Evolutionary conservation across 92 coral and sea anemone genomes (phyloP), one percentile per base, ranked within the genome.

Genomic region (Parazoanthus darwini): DNA sequence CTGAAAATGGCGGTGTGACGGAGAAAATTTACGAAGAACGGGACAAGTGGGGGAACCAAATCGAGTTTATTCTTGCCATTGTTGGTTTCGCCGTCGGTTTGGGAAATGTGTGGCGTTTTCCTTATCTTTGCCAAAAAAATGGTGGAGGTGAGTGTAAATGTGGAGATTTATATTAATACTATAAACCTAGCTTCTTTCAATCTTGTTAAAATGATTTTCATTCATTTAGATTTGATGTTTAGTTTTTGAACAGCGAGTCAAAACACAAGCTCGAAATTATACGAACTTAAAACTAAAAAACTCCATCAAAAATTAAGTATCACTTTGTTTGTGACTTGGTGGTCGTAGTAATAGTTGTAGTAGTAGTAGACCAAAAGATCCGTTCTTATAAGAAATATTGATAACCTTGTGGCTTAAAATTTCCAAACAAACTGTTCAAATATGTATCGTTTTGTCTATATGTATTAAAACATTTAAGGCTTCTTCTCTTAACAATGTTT

Each of bases 41-140:
- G 36, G 87, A 84, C 18, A 84, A 84, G 68, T 84, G 87, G 87
- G 87, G 87, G 10, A 84, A 84, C 26, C 87, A 84, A 54, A 72
- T 84, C 39, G 87, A 84, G 42, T 84, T 84, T 36, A 84, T 84
- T 39, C 75, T 84, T 14, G 87, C 87, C 16, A 84, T 84, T 54
- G 87, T 84, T 6, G 87, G 87, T 3, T 84, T 84, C 56, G 87
- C 87, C 11, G 87, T 84, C 6, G 87, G 87, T 10, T 58, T 84
- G 10, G 87, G 87, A 29, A 84, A 84, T 72, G 87, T 84, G 16
- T 84, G 87, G 87, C 87, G 87, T 84, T 84, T 84, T 33, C 87
- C 87, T 2, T 84, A 84, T 48, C 87, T 84, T 46, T 84, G 87
- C 87, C 87, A 84, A 72, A 84, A 84, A 36, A 84, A 84, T 16